Evolutionary conservation across 2,113 vertebrate species (phyloP), one percentile per base, ranked within the genome.

Genomic region (Gobio gobio): DNA sequence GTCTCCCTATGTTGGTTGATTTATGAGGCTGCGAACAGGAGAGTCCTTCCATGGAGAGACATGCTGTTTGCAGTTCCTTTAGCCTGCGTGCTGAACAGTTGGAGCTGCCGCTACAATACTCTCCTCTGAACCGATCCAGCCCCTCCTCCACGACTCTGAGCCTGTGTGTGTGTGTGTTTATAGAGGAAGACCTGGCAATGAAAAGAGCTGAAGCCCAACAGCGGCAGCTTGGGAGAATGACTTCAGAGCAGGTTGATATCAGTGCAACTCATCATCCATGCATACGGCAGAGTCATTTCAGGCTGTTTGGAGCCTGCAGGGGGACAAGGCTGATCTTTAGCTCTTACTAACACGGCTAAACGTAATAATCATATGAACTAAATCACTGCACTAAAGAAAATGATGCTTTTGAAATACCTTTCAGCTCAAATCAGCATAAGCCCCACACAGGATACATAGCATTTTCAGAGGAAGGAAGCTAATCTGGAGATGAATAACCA

Each of bases 401-500:
- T 75, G 58, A 74, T 72, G 74, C 73, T 84, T 83, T 66, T 83
- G 89, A 84, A 36, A 84, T 74, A 76, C 83, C 63, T 74, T 86
- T 91, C 66, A 36, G 85, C 80, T 87, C 4, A 36, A 88, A 91
- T 86, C 45, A 82, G 79, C 74, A 26, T 49, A 88, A 90, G 84
- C 84, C 40, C 81, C 78, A 70, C 88, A 88, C 13, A 75, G 78
- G 73, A 49, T 82, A 45, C 74, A 85, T 79, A 88, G 66, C n/a
- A 16, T 84, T 86, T 88, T 90, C 78, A 10, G 68, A 79, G 82
- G 85, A 90, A 79, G 70, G 79, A 86, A 90, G 81, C 70, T 49
- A 92, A 94, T 92, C 91, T 91, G 87, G 89, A 91, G 86, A 89
- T 93, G 89, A 93, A 94, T 90, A 93, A 89, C 85, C 87, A 82